phyloP scores from a whole-genome alignment of 2,113 vertebrate genomes.

The Poeciliopsis occidentalis region DNA sequence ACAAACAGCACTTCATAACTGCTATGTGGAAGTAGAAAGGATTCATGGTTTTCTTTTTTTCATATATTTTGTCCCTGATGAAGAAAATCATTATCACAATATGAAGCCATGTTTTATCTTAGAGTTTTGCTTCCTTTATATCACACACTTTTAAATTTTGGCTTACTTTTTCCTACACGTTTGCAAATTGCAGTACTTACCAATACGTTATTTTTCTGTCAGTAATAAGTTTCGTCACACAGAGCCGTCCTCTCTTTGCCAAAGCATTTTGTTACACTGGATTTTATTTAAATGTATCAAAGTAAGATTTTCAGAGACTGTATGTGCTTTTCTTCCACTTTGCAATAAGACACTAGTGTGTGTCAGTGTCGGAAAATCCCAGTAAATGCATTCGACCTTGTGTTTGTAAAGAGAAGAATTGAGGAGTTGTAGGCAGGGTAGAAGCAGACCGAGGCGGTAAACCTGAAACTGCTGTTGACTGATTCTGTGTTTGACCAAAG shows the following conservation, averaged over 20 bases:
- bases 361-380: background rate
- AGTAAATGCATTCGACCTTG: background rate
- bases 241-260: background rate
- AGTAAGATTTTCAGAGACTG: background rate
- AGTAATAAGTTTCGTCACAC: background rate
- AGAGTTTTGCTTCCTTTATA: too few relatives aligned
- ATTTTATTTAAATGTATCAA: background rate
- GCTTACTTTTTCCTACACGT: background rate
- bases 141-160: background rate
- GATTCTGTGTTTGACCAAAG: background rate
- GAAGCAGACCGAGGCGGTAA: background rate
- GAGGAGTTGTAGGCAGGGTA: background rate
- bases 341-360: background rate
- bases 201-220: background rate
- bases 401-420: background rate
- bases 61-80: background rate
- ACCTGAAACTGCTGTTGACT: background rate
- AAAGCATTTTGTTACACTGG: background rate
- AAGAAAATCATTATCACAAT: too few relatives aligned
- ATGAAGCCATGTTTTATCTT: too few relatives aligned
- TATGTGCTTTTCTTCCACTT: background rate
- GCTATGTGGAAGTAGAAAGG: background rate
- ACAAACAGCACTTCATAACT: background rate
- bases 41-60: background rate
- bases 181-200: background rate